Conservation (phyloP, 2,113 vertebrate species). For the Amphiprion percula region DNA sequence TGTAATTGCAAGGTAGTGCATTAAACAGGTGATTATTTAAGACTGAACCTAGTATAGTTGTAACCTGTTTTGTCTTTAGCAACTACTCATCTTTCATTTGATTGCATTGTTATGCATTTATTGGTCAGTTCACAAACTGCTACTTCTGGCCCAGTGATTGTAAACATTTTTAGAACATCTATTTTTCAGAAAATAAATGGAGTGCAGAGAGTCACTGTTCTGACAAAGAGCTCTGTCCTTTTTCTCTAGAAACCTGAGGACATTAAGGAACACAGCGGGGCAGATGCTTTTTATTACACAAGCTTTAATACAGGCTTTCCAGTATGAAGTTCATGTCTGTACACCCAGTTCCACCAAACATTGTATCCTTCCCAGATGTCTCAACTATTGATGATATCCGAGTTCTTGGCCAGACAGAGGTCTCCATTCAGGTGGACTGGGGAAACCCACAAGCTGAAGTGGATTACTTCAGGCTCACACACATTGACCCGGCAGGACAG, state of each 20-base stretch:
- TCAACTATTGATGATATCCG: slow-evolving; percentile 80
- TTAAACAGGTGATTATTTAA: neutral
- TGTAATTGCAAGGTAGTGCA: neutral
- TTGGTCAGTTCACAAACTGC: too few species aligned
- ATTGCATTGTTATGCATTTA: too few species aligned
- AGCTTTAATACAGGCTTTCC: slow-evolving; percentile 21
- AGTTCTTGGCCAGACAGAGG: slow-evolving; percentile 89
- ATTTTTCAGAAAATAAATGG: neutral
- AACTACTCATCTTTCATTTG: too few species aligned
- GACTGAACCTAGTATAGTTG: neutral
- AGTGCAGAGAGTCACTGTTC: neutral
- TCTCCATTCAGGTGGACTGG: slow-evolving; percentile 91
- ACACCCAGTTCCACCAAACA: slow-evolving; percentile 11
- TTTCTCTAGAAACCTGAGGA: neutral
- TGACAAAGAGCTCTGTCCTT: too few species aligned
- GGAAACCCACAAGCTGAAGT: slow-evolving; percentile 85
- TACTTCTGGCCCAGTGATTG: neutral
- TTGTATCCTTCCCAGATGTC: slow-evolving; percentile 74
- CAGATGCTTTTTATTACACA: slow-evolving; percentile 34
- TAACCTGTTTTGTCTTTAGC: too few species aligned
- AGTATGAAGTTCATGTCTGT: slow-evolving; percentile 33
- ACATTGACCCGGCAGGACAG: slow-evolving; percentile 79
- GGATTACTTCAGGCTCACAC: slow-evolving; percentile 89
- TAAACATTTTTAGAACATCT: neutral
- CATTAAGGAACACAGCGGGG: neutral